Base-by-base conservation (phyloP, 2,888 invertebrate species). In the Pherbina coryleti region DNA sequence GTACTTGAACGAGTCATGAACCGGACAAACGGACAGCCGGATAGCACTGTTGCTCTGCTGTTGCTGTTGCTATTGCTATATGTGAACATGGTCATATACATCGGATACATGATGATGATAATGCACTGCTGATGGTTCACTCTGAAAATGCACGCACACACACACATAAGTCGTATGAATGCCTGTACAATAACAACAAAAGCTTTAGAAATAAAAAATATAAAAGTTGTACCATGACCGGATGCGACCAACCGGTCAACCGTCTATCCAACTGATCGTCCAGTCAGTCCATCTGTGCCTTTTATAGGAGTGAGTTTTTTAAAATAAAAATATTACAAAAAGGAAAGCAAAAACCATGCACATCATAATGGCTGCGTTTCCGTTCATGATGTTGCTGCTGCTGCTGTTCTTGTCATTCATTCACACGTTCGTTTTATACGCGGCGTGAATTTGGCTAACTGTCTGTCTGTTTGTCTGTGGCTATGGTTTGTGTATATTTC, bases 341-440 rank as follows among this genome's bases (percentile, higher is more conserved):
- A 60, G 1, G 19, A 28, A 64, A n/a, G 25, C 57, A 14, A 60
- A 19, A 73, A 62, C 7, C 34, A 31, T 22, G 51, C 49, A 44
- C 44, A 60, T 60, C 60, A 62, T 60, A 73, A 73, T 73, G 62
- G 73, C 60, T 60, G 62, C 49, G 60, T 55, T 73, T 73, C 73
- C 73, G 73, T 11, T 62, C 49, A 28, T 60, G 60, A n/a, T 72
- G 44, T 57, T 57, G 69, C 28, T 49, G 5, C 28, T 49, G 5
- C 5, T 31, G 11, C 49, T 69, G 72, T 55, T 57, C n/a, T 34
- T 34, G 31, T 19, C 67, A 69, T 69, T 64, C 64, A 49, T 67
- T 71, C 19, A 57, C 57, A 31, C 71, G 55, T 53, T 31, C 11
- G 17, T 31, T n/a, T 64, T 28, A 8, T 28, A 5, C 17, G 62